A percentile compares a stretch with the other conserved stretches of the same genome.
phyloP scores from a whole-genome alignment of 1,140 invertebrate species.

The Homarus americanus region DNA sequence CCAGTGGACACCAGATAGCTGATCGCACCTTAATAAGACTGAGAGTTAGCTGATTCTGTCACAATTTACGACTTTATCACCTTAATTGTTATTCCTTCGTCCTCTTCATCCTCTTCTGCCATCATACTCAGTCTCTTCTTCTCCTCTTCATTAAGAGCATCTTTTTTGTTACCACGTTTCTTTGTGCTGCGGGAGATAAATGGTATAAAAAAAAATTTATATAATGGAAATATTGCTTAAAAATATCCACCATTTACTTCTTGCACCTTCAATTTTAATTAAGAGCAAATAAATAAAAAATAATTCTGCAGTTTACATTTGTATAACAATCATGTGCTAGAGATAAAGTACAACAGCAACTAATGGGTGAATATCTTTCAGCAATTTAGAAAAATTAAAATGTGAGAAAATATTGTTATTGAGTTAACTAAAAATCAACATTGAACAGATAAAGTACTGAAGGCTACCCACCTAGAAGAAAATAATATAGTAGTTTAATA shows the following conservation, averaged over 20 bases:
- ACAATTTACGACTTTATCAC: slow-evolving; percentile 68
- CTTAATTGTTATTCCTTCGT: slow-evolving; percentile 68
- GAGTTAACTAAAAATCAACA: neutral
- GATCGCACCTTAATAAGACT: slow-evolving; percentile 21
- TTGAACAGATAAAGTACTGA: neutral
- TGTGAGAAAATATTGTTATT: neutral
- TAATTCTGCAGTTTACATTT: neutral
- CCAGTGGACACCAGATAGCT: slow-evolving; percentile 21
- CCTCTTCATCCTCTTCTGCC: slow-evolving; percentile 70
- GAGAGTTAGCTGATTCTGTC: slow-evolving; percentile 60
- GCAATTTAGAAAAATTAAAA: neutral
- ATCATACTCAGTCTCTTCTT: slow-evolving; percentile 68
- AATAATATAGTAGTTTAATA: neutral
- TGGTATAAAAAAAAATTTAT: neutral
- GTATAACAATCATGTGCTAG: neutral
- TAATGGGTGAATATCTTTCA: neutral
- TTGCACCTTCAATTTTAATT: neutral
- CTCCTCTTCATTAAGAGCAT: slow-evolving; percentile 66
- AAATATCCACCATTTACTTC: neutral
- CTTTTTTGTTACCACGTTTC: slow-evolving; percentile 60
- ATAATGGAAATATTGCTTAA: neutral
- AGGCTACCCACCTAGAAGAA: neutral
- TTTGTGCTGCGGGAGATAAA: slow-evolving; percentile 48
- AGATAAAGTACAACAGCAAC: neutral
- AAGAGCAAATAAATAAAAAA: neutral